Evolutionary conservation across 2,888 invertebrate species (phyloP), one percentile per base, ranked within the genome.

Genomic region (Meghimatium bilineatum): DNA sequence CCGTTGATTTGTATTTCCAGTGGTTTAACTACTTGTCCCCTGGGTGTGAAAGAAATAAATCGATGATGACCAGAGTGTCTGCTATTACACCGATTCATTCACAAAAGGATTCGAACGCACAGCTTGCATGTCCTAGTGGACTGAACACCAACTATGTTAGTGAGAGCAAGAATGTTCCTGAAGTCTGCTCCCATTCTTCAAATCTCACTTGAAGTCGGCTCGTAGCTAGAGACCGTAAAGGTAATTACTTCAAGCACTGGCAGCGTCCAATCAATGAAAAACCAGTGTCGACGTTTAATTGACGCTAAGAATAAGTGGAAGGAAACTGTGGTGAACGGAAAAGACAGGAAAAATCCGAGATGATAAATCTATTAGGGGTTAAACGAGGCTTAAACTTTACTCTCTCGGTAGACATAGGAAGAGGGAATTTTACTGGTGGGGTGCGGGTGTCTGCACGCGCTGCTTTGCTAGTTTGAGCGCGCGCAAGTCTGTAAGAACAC

Each of bases 251-350:
- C 69, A 69, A 63, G 72, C 56, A 56, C 38, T 49, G 71, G 80
- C 26, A 60, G 52, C 79, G 63, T 72, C 72, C 80, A 80, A 80
- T 80, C 72, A 80, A 63, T 80, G 80, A 34, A 60, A 56, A 63
- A 60, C 80, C 38, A 80, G 29, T 69, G 79, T 38, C 79, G 72
- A 60, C 80, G 72, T 72, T 80, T 80, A 80, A 80, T 80, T 32
- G 80, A 34, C 32, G 72, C n/a, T 32, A 34, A n/a, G 32, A 67
- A 80, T 49, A 80, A 80, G 69, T 34, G 63, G 66, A 66, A 60
- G 14, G 34, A 60, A 66, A 66, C 49, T n/a, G 49, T 1, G 69
- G 52, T 29, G 66, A 66, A 34, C 14, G 29, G 44, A 10, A 52
- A 38, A 60, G 72, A 60, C 23, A n/a, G 72, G 67, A 60, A 60